Percentiles rank a stretch among this genome's conserved stretches.
Conservation (phyloP, 2,888 invertebrate species). For the Entomobrya multifasciata region DNA sequence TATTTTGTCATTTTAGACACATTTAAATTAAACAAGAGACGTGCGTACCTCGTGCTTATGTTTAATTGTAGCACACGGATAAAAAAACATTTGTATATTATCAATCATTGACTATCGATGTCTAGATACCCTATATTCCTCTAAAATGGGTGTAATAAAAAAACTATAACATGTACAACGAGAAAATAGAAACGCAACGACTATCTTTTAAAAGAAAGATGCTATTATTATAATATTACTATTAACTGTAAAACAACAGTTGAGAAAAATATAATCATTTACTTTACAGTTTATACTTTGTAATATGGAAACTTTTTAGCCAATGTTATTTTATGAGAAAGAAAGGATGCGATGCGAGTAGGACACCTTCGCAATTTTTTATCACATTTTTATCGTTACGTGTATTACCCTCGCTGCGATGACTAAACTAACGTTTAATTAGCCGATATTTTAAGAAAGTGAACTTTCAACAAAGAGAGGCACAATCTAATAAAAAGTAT, state of each 20-base stretch:
- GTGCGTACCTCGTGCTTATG: conserved; percentile 55
- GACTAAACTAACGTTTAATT: conserved; percentile 46
- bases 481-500: conserved; percentile 11
- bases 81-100: neutral
- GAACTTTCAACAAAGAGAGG: conserved; percentile 36
- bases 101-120: conserved; percentile 40
- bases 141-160: conserved; percentile 24
- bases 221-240: neutral
- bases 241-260: neutral
- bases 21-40: neutral
- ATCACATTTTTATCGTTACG: conserved; percentile 20
- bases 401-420: conserved; percentile 43
- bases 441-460: conserved; percentile 18
- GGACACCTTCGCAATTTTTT: conserved; percentile 50
- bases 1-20: neutral
- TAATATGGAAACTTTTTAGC: conserved; percentile 46
- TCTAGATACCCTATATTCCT: conserved; percentile 42
- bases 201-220: conserved; percentile 44
- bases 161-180: conserved; percentile 62
- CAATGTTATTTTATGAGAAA: conserved; percentile 18
- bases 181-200: conserved; percentile 54
- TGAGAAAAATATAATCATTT: conserved; percentile 5
- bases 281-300: conserved; percentile 51
- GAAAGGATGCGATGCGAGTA: conserved; percentile 8
- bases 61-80: conserved; percentile 20